These are phyloP conservation scores for Hirtodrosophila alboralis DNA, from an alignment of 2,888 invertebrate genomes.

Conservation along the genomic window DNA sequence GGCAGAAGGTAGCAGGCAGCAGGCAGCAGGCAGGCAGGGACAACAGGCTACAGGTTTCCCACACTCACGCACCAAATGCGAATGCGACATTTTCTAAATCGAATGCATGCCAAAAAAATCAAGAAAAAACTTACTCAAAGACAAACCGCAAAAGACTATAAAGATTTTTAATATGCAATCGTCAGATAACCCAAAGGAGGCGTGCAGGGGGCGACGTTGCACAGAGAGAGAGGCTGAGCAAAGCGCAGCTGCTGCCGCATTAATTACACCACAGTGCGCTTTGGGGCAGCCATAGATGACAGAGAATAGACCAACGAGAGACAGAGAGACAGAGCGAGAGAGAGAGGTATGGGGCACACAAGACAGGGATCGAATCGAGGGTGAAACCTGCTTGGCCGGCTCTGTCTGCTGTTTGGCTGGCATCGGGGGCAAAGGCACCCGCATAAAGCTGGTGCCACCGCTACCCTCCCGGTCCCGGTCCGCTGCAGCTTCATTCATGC, in stretches of 20 bases:
- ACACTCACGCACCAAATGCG: constrained; percentile 72
- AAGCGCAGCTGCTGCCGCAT: constrained; percentile 77
- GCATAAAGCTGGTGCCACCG: constrained; percentile 19
- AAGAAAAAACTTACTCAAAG: constrained; percentile 51
- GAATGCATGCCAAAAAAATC: constrained; percentile 68
- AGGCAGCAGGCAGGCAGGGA: constrained; percentile 15
- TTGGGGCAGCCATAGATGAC: constrained; percentile 23
- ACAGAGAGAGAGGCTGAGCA: constrained; percentile 42
- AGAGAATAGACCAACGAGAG: background rate
- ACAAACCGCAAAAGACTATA: constrained; percentile 78
- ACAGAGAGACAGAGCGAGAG: background rate
- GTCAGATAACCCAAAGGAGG: constrained; percentile 59
- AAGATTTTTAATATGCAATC: constrained; percentile 74
- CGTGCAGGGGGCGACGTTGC: constrained; percentile 14
- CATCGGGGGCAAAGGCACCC: constrained; percentile 25
- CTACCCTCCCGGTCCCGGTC: constrained; percentile 4
- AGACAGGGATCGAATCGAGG: background rate
- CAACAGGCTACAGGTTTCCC: constrained; percentile 51
- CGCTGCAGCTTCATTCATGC: constrained; percentile 46
- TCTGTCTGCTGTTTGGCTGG: constrained; percentile 12
- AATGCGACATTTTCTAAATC: constrained; percentile 74
- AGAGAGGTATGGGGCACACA: too few species aligned
- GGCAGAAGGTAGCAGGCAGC: constrained; percentile 15
- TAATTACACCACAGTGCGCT: constrained; percentile 66
- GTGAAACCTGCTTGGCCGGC: constrained; percentile 64